phyloP scores from a whole-genome alignment of 2,797 vertebrate species.

The Moxostoma hubbsi region DNA sequence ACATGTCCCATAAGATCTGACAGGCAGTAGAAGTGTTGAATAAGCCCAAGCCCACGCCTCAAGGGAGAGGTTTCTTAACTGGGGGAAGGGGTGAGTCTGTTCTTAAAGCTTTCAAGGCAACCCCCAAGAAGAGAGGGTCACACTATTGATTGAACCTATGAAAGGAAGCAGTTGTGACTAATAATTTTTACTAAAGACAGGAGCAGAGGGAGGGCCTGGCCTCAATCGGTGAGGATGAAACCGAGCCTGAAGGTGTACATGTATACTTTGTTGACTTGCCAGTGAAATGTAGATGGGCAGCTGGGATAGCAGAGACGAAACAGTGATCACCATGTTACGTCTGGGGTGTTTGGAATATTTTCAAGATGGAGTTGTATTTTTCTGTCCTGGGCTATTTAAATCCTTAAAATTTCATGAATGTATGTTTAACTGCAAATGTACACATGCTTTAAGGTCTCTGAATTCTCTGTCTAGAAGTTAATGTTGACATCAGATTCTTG shows the following conservation, averaged over 20 bases:
- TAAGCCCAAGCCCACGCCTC: slow-evolving; percentile 6
- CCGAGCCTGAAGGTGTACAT: slow-evolving; percentile 17
- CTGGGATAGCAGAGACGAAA: slow-evolving; percentile 40
- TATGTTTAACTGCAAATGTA: slow-evolving; percentile 25
- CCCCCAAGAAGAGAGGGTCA: slow-evolving; percentile 26
- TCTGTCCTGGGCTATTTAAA: slow-evolving; percentile 30
- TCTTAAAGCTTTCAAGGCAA: slow-evolving; percentile 37
- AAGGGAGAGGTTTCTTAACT: slow-evolving; percentile 36
- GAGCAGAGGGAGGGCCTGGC: slow-evolving; percentile 1
- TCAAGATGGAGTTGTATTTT: slow-evolving; percentile 34
- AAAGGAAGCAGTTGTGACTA: slow-evolving; percentile 29
- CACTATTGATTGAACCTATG: slow-evolving; percentile 25
- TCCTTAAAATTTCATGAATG: background rate
- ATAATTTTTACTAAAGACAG: slow-evolving; percentile 10
- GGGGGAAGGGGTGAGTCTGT: slow-evolving; percentile 42
- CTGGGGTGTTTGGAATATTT: slow-evolving; percentile 47
- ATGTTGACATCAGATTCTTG: slow-evolving; percentile 31
- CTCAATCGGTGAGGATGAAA: slow-evolving; percentile 6
- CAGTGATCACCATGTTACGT: slow-evolving; percentile 27
- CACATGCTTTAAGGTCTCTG: slow-evolving; percentile 5
- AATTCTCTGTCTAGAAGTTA: slow-evolving; percentile 16
- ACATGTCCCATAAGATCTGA: slow-evolving; percentile 24
- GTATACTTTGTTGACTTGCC: slow-evolving; percentile 6
- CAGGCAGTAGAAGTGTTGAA: slow-evolving; percentile 25
- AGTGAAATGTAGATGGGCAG: slow-evolving; percentile 46